These are phyloP conservation scores for Neocrepidodera transversa DNA, from an alignment of 2,888 invertebrate species.

Conservation along the genomic window DNA sequence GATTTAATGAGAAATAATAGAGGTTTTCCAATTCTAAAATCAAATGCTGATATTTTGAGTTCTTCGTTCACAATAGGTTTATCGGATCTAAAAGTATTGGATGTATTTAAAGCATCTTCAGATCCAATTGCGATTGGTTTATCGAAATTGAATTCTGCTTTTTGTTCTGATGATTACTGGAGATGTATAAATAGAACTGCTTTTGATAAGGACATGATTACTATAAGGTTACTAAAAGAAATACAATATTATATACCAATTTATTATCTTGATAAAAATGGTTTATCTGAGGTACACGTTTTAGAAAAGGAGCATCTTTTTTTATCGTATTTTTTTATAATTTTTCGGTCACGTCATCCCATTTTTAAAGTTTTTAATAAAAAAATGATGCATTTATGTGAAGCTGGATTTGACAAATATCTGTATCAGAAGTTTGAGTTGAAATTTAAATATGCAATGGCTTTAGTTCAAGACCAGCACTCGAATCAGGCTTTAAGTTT, in stretches of 20 bases:
- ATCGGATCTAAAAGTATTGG: background rate
- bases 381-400: background rate
- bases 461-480: background rate
- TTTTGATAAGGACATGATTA: slow-evolving; percentile 15
- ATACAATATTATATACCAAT: slow-evolving; percentile 18
- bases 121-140: background rate
- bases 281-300: slow-evolving; percentile 19
- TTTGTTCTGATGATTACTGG: background rate
- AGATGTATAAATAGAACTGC: slow-evolving; percentile 22
- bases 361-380: background rate
- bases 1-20: no score
- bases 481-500: background rate
- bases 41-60: no score
- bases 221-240: slow-evolving; percentile 7
- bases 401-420: background rate
- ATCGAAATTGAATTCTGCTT: background rate
- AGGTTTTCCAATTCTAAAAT: no score
- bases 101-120: slow-evolving; percentile 2
- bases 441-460: background rate
- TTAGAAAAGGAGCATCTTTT: background rate
- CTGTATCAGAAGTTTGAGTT: background rate
- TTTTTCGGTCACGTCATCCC: background rate
- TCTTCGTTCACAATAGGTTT: slow-evolving; percentile 9
- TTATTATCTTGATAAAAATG: slow-evolving; percentile 20
- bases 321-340: slow-evolving; percentile 2